Evolutionary conservation across 2,797 vertebrate species (phyloP).

Genomic region (Cynodonichthys magdalenae): DNA sequence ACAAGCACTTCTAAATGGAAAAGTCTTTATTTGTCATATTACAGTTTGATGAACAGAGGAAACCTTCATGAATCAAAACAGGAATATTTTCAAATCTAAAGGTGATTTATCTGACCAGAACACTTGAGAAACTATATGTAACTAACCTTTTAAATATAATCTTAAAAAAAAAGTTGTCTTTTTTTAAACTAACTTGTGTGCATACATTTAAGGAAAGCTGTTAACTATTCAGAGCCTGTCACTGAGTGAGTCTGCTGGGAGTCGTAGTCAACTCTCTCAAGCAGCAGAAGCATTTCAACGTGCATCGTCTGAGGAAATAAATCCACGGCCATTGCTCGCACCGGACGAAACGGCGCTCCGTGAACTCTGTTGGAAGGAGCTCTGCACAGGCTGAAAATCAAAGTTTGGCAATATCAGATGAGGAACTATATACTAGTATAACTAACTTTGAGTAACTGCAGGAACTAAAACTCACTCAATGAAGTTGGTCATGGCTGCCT

Average conservation of each 20-base stretch:
- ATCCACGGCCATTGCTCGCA: slow-evolving; percentile 90
- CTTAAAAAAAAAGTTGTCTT: neutral
- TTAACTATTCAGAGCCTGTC: neutral
- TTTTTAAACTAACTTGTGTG: neutral
- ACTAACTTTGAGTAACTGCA: neutral
- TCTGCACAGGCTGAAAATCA: slow-evolving; percentile 86
- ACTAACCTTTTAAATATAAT: neutral
- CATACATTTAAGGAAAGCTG: neutral
- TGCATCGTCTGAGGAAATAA: slow-evolving; percentile 96
- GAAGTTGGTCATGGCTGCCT: slow-evolving; percentile 96
- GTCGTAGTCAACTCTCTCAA: slow-evolving; percentile 86
- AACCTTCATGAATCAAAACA: too few species aligned
- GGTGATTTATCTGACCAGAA: too few species aligned
- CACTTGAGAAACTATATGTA: neutral
- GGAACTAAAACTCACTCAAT: slow-evolving; percentile 88
- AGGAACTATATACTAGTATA: too few species aligned
- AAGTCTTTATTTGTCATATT: too few species aligned
- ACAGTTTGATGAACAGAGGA: neutral
- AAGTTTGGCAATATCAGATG: too few species aligned
- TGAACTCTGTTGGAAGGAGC: slow-evolving; percentile 94
- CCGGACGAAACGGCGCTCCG: slow-evolving; percentile 87
- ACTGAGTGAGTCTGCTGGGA: slow-evolving; percentile 31
- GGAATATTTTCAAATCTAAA: too few species aligned
- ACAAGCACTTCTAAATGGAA: too few species aligned
- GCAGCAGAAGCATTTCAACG: slow-evolving; percentile 90